Evolutionary conservation across 2,888 invertebrate genomes (phyloP).

Genomic region (Unio pictorum): DNA sequence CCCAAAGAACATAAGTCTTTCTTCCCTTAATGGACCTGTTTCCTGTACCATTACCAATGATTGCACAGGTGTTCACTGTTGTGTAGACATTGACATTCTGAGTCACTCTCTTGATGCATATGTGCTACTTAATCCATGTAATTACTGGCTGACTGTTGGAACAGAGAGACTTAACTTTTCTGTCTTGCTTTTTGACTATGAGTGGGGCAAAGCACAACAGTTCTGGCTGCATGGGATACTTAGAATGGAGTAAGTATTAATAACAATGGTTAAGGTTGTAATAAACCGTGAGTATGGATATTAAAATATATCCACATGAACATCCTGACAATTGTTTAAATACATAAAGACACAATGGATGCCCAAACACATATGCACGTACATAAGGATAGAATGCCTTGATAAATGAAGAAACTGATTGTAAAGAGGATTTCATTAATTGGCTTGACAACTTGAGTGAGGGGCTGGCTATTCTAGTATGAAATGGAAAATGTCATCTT

Average conservation of each 20-base stretch:
- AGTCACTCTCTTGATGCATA: slow-evolving; percentile 12
- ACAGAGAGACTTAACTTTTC: slow-evolving; percentile 19
- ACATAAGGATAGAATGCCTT: too few relatives aligned
- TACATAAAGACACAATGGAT: too few relatives aligned
- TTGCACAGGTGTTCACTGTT: slow-evolving; percentile 28
- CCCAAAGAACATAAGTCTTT: slow-evolving; percentile 2
- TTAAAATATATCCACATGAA: too few relatives aligned
- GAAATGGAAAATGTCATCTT: too few relatives aligned
- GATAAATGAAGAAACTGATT: too few relatives aligned
- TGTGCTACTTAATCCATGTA: slow-evolving; percentile 15
- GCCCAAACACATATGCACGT: too few relatives aligned
- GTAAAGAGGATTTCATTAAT: too few relatives aligned
- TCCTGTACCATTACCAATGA: slow-evolving; percentile 24
- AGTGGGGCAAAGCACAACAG: slow-evolving; percentile 15
- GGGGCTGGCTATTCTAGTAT: too few relatives aligned
- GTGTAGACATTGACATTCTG: slow-evolving; percentile 21
- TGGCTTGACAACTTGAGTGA: too few relatives aligned
- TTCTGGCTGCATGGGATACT: slow-evolving; percentile 10
- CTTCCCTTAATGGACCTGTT: slow-evolving; percentile 12
- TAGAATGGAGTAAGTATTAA: slow-evolving; percentile 14
- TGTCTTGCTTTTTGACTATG: slow-evolving; percentile 12
- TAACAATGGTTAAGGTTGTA: too few relatives aligned
- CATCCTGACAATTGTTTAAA: too few relatives aligned
- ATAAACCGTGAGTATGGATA: too few relatives aligned
- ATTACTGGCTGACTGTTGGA: slow-evolving; percentile 14